phyloP scores from a whole-genome alignment of 37 sponge, comb jelly and placozoan genomes.

The Dysidea cf. avara region DNA sequence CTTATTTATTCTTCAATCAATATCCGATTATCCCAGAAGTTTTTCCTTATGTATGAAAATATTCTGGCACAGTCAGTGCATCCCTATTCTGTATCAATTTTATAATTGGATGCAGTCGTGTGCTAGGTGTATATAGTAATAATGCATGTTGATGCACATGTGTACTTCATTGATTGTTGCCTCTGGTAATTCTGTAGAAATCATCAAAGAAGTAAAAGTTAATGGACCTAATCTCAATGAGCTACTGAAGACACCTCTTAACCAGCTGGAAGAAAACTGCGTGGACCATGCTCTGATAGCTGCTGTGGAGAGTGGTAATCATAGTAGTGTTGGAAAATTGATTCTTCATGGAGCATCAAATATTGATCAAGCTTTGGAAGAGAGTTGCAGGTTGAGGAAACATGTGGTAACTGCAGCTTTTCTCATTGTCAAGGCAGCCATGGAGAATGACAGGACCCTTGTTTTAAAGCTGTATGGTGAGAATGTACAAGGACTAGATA shows the following conservation, averaged over 20 bases:
- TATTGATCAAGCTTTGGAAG: constrained; percentile 20
- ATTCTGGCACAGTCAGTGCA: no score
- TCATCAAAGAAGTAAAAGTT: constrained; percentile 62
- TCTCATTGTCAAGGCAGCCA: constrained; percentile 48
- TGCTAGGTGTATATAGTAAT: no score
- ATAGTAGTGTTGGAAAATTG: constrained; percentile 42
- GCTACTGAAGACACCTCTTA: constrained; percentile 23
- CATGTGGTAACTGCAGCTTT: constrained; percentile 43
- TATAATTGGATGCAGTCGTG: no score
- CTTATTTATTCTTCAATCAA: no score
- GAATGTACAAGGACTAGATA: background rate
- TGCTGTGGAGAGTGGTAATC: constrained; percentile 48
- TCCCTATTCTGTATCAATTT: no score
- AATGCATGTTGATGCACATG: no score
- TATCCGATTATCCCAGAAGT: no score
- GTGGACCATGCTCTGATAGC: constrained; percentile 38
- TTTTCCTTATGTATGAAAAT: no score
- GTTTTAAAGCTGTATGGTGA: constrained; percentile 52
- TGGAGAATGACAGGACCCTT: constrained; percentile 17
- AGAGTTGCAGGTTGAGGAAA: constrained; percentile 6
- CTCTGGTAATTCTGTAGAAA: constrained; percentile 15
- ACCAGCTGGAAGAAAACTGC: constrained; percentile 47
- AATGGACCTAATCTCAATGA: constrained; percentile 39
- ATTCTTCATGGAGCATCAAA: constrained; percentile 39
- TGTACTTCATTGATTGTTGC: no score